phyloP scores from a whole-genome alignment of 1,140 invertebrate species.

The Drosophila mojavensis region DNA sequence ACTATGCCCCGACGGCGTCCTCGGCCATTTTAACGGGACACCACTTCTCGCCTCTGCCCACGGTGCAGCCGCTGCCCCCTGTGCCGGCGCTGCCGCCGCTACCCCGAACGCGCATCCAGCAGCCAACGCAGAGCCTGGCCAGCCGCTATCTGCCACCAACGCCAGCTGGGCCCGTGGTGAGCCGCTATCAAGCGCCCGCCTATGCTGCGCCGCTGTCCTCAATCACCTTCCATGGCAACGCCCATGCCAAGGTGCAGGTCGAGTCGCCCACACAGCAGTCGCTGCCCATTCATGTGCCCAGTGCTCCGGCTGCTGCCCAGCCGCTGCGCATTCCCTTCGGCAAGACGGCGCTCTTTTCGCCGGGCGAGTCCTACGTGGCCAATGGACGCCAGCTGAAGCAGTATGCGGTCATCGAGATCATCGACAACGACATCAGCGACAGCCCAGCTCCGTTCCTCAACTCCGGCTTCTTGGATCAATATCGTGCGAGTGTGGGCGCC shows the following conservation, averaged over 20 bases:
- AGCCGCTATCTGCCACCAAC: slow-evolving; percentile 38
- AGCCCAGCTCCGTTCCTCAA: slow-evolving; percentile 63
- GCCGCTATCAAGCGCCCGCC: slow-evolving; percentile 14
- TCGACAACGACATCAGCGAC: slow-evolving; percentile 79
- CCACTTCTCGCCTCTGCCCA: slow-evolving; percentile 67
- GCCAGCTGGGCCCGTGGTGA: slow-evolving; percentile 2
- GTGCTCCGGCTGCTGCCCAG: slow-evolving; percentile 31
- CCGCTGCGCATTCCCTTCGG: slow-evolving; percentile 71
- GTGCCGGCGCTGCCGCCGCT: slow-evolving; percentile 63
- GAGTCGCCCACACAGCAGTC: slow-evolving; percentile 3
- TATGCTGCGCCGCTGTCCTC: slow-evolving; percentile 42
- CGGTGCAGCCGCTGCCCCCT: slow-evolving; percentile 68
- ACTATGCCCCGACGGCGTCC: slow-evolving; percentile 19
- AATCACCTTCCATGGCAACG: slow-evolving; percentile 54
- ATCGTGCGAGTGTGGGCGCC: slow-evolving; percentile 54
- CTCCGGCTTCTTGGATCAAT: slow-evolving; percentile 62
- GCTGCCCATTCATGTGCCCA: slow-evolving; percentile 42
- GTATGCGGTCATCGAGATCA: slow-evolving; percentile 78
- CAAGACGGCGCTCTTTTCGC: slow-evolving; percentile 62
- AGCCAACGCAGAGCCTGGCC: slow-evolving; percentile 11
- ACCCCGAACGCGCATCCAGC: background rate
- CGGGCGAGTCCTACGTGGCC: slow-evolving; percentile 65
- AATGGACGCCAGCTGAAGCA: slow-evolving; percentile 81
- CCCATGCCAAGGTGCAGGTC: slow-evolving; percentile 21
- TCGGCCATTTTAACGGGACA: slow-evolving; percentile 50